phyloP scores from a whole-genome alignment of 2,888 invertebrate species.

The Tenthredo scrophulariae region DNA sequence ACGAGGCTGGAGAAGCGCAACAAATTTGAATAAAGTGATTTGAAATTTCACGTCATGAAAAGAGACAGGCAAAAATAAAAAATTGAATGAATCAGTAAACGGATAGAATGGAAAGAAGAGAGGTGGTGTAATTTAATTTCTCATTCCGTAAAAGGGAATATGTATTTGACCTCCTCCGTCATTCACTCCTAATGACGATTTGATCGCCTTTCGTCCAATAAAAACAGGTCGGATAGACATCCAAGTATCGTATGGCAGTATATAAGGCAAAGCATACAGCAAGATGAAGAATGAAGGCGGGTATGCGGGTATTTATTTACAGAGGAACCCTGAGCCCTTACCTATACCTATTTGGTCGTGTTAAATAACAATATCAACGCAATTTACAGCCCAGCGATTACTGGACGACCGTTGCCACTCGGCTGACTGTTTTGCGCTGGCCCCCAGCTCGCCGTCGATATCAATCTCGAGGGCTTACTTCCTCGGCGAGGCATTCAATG shows the following conservation, averaged over 20 bases:
- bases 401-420: constrained; percentile 65
- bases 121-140: neutral
- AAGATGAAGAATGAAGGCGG: neutral
- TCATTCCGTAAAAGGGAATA: neutral
- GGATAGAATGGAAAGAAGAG: neutral
- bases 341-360: constrained; percentile 17
- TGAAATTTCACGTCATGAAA: neutral
- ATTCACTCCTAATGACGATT: neutral
- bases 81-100: neutral
- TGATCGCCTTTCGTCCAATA: neutral
- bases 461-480: constrained; percentile 70
- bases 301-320: constrained; percentile 40
- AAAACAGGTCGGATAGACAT: constrained; percentile 14
- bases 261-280: neutral
- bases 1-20: constrained; percentile 21
- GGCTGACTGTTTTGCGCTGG: constrained; percentile 56
- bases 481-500: constrained; percentile 67
- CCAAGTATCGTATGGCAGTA: neutral
- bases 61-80: neutral
- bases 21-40: constrained; percentile 44
- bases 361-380: constrained; percentile 67
- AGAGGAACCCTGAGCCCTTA: constrained; percentile 18
- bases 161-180: neutral
- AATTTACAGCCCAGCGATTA: constrained; percentile 67
- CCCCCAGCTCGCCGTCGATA: constrained; percentile 66